Evolutionary conservation across 2,113 vertebrate genomes (phyloP).

Genomic region (Crotalus helleri): DNA sequence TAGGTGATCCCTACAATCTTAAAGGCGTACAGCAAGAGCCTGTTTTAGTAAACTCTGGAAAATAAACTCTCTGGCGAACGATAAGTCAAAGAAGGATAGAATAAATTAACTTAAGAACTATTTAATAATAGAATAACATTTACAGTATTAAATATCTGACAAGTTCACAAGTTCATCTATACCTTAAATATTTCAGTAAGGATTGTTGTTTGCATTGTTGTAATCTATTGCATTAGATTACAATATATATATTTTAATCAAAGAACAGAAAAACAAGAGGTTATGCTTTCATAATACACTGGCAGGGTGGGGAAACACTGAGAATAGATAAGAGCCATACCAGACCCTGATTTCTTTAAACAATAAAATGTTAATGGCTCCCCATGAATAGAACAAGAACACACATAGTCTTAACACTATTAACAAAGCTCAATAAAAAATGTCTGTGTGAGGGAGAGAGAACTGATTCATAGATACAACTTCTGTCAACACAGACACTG

Average conservation of each 20-base stretch:
- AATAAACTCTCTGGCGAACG: neutral
- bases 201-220: neutral
- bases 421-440: neutral
- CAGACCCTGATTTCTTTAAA: neutral
- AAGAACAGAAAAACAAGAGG: neutral
- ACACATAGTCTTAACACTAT: neutral
- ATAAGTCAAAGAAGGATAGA: neutral
- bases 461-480: slow-evolving; percentile 21
- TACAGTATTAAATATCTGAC: neutral
- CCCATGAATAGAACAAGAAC: neutral
- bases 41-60: slow-evolving; percentile 24
- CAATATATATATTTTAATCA: neutral
- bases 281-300: neutral
- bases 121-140: neutral
- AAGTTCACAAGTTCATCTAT: neutral
- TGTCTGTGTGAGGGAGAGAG: neutral
- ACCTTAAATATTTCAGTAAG: neutral
- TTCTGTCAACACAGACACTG: neutral
- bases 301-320: no score
- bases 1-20: slow-evolving; percentile 47
- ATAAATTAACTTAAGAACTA: neutral
- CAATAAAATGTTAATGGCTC: neutral
- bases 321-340: neutral
- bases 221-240: neutral
- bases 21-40: slow-evolving; percentile 38